Base-by-base conservation (phyloP, 2,888 invertebrate species). In the Metalampra italica region DNA sequence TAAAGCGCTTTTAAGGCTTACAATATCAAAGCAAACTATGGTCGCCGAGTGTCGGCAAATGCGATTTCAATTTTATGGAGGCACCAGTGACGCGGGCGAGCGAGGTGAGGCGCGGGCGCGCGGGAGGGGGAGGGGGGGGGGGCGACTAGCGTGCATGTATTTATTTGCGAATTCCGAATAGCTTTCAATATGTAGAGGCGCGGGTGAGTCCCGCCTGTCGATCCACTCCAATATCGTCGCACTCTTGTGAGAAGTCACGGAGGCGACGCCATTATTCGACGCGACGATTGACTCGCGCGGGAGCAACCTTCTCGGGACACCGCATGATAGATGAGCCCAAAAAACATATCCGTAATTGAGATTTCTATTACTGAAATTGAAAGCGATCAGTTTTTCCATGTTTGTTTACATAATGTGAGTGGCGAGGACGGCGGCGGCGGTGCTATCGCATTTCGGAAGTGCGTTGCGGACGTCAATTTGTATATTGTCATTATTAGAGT, bases 401-500 rank as follows among this genome's bases (percentile, higher is more conserved):
- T 85, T 83, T 87, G 88, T 87, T 82, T 86, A 81, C 78, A 82
- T 86, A 86, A 85, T 84, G 80, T 84, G 78, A 88, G 86, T 87
- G 86, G 82, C 68, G 77, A 65, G 71, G 65, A 70, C 64, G 86
- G 82, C 68, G 77, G 65, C 71, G 65, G 70, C 64, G 64, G n/a
- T 65, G 75, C 78, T 84, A 88, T 86, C 87, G 81, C 78, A 72
- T 88, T 85, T 84, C 87, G 84, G 77, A 84, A 83, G 81, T 78
- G 75, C 12, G 68, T 73, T 71, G 74, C 81, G 84, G 85, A 81
- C 82, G 81, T 86, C 87, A 88, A 89, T 89, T 89, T 89, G 89
- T 89, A 85, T 88, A 89, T 89, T 88, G 88, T 89, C 89, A 88
- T 88, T 87, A 87, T 88, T 82, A 84, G 78, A 88, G 78, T 72